phyloP scores from a whole-genome alignment of 2,888 invertebrate genomes.

The Drosophila borealis region DNA sequence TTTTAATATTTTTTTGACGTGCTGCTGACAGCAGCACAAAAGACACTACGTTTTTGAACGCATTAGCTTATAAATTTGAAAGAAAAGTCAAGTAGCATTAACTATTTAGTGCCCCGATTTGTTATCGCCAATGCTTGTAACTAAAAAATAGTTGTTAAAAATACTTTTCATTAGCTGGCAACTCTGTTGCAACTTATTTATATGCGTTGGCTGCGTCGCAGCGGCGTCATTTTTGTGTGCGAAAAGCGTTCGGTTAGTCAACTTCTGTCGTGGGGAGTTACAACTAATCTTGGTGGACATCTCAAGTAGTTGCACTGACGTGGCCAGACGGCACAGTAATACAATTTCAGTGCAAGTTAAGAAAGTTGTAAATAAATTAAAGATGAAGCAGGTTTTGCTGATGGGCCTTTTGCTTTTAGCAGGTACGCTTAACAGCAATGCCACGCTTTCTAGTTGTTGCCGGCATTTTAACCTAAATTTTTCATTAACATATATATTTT shows the following conservation, averaged over 20 bases:
- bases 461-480: constrained; percentile 67
- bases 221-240: constrained; percentile 54
- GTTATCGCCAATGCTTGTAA: constrained; percentile 4
- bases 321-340: constrained; percentile 56
- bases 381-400: constrained; percentile 81
- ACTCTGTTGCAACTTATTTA: constrained; percentile 40
- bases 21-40: background rate
- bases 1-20: background rate
- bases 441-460: constrained; percentile 43
- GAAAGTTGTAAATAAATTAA: constrained; percentile 27
- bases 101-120: too few relatives aligned
- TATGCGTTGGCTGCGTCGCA: constrained; percentile 30
- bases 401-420: constrained; percentile 80
- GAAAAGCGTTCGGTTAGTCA: constrained; percentile 45
- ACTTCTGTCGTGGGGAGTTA: constrained; percentile 21
- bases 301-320: constrained; percentile 58
- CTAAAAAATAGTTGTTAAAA: constrained; percentile 31
- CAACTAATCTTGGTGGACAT: constrained; percentile 14
- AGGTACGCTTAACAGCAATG: constrained; percentile 64
- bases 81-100: background rate
- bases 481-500: background rate
- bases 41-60: background rate
- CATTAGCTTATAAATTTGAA: background rate
- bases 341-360: constrained; percentile 26
- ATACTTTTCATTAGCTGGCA: constrained; percentile 31